Conservation (phyloP, 2,888 invertebrate species). For the Aspidiotus destructor region DNA sequence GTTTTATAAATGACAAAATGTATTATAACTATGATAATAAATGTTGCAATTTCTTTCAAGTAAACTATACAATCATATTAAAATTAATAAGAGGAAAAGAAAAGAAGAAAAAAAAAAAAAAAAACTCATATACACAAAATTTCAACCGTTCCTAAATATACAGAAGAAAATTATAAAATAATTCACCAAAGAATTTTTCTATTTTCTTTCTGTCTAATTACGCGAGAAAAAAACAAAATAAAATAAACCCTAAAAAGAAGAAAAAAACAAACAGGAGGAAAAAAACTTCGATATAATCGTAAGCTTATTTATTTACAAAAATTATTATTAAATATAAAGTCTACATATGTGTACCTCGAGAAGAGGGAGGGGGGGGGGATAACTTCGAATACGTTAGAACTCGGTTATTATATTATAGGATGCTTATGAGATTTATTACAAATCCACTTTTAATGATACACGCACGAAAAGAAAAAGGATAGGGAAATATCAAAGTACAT, state of each 20-base stretch:
- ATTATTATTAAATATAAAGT: no score
- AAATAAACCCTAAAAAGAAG: background rate
- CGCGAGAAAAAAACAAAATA: background rate
- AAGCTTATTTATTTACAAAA: no score
- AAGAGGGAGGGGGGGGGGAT: no score
- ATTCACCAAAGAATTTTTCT: background rate
- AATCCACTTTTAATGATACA: no score
- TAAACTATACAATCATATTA: slow-evolving; percentile 28
- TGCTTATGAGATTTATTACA: no score
- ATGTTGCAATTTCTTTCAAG: slow-evolving; percentile 17
- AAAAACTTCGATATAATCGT: no score
- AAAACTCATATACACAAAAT: slow-evolving; percentile 13
- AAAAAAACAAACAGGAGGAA: background rate
- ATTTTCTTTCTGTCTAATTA: background rate
- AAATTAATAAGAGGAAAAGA: slow-evolving; percentile 18
- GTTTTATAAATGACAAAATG: slow-evolving; percentile 31
- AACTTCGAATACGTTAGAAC: no score
- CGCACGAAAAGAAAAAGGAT: no score
- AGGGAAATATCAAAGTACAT: no score
- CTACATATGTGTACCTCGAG: no score
- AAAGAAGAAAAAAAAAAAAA: slow-evolving; percentile 23
- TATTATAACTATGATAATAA: slow-evolving; percentile 28
- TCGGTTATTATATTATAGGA: no score
- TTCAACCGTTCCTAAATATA: slow-evolving; percentile 16
- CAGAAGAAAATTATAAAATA: background rate